Percentiles rank a stretch among this genome's conserved stretches.
phyloP scores from a whole-genome alignment of 1,140 invertebrate genomes.

The Lysiphlebus fabarum region DNA sequence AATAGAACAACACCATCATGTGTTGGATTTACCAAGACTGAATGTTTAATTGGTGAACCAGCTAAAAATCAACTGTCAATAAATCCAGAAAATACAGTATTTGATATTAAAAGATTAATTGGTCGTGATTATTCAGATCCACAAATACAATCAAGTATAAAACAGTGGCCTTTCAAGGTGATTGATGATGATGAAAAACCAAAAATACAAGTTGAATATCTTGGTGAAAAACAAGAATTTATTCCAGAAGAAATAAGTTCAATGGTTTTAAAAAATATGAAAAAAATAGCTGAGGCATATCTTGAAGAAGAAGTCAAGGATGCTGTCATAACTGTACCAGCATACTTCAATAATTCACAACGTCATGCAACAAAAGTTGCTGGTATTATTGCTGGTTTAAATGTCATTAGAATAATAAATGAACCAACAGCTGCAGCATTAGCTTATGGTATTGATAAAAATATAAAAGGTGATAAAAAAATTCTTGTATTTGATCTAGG shows the following conservation, averaged over 20 bases:
- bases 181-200: conserved; percentile 68
- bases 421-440: conserved; percentile 78
- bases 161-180: conserved; percentile 70
- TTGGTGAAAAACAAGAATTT: conserved; percentile 71
- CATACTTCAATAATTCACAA: conserved; percentile 69
- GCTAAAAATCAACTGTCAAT: conserved; percentile 71
- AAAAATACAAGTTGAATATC: conserved; percentile 73
- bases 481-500: conserved; percentile 72
- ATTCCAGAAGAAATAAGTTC: conserved; percentile 82
- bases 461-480: conserved; percentile 70
- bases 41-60: conserved; percentile 69
- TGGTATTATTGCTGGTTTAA: conserved; percentile 70
- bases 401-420: conserved; percentile 80
- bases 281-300: conserved; percentile 47
- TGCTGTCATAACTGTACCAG: conserved; percentile 70
- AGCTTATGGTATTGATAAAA: conserved; percentile 80
- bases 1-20: conserved; percentile 87
- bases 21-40: conserved; percentile 79
- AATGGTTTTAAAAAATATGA: conserved; percentile 79
- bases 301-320: conserved; percentile 58
- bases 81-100: conserved; percentile 82
- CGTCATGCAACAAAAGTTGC: conserved; percentile 72
- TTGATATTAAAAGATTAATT: conserved; percentile 77
- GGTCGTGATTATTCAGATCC: conserved; percentile 75
- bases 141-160: conserved; percentile 71